phyloP scores from a whole-genome alignment of 2,888 invertebrate genomes.

The Oscheius sp. region DNA sequence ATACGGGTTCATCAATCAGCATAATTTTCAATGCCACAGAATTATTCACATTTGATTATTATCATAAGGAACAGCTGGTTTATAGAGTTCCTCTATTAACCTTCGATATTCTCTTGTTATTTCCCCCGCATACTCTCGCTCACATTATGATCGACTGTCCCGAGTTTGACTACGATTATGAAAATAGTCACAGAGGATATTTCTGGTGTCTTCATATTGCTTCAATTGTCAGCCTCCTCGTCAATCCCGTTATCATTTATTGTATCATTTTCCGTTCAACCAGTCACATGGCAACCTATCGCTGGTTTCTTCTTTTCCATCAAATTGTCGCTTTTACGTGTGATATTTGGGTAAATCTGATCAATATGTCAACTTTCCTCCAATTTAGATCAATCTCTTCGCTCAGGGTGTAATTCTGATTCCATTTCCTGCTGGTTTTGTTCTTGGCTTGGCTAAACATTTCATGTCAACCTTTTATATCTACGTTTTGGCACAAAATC shows the following conservation, averaged over 20 bases:
- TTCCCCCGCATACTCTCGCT: no score
- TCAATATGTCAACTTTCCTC: not conserved
- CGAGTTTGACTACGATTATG: not conserved
- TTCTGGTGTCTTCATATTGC: not conserved
- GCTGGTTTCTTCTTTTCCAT: conserved; percentile 13
- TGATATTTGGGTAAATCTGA: not conserved
- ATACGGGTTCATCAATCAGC: no score
- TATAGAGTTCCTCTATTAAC: no score
- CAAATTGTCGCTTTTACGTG: not conserved
- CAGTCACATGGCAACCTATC: conserved; percentile 7
- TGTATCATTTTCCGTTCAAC: not conserved
- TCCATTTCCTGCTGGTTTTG: not conserved
- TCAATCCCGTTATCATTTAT: not conserved
- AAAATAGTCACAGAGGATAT: not conserved
- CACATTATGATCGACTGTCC: not conserved
- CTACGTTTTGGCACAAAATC: not conserved
- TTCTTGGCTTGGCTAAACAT: not conserved
- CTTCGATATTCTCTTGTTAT: no score
- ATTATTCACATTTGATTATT: no score
- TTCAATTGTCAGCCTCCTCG: not conserved
- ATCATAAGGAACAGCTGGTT: no score
- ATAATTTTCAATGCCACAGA: no score
- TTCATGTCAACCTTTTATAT: not conserved
- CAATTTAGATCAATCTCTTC: not conserved
- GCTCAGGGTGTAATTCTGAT: not conserved